phyloP scores from a whole-genome alignment of 2,113 vertebrate species.

The Neolamprologus sp. region DNA sequence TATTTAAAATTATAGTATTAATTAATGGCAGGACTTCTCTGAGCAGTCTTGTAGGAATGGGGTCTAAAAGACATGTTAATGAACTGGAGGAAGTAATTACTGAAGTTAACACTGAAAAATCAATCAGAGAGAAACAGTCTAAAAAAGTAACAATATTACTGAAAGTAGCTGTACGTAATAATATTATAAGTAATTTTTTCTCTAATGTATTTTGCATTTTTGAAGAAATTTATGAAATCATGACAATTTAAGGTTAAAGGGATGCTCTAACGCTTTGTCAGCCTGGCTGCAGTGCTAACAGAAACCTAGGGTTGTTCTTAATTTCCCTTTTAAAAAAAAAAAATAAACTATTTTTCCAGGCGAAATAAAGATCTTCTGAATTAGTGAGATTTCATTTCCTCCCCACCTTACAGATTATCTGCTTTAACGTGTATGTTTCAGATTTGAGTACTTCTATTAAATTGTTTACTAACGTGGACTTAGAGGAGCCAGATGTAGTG shows the following conservation, averaged over 20 bases:
- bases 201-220: background rate
- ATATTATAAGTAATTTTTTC: background rate
- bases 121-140: background rate
- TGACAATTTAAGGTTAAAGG: background rate
- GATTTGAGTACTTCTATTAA: background rate
- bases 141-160: background rate
- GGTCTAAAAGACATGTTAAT: background rate
- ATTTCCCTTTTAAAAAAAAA: fast-evolving
- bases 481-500: background rate
- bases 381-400: background rate
- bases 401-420: background rate
- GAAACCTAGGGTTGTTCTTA: background rate
- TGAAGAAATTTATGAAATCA: background rate
- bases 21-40: background rate
- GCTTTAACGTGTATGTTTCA: background rate
- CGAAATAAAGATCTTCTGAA: background rate
- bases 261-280: background rate
- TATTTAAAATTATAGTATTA: background rate
- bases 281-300: background rate
- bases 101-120: background rate
- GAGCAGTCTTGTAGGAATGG: background rate
- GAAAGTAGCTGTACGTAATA: background rate
- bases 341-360: background rate
- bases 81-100: background rate
- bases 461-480: background rate